A percentile compares a stretch with the other conserved stretches of the same genome.
phyloP scores from a whole-genome alignment of 2,113 vertebrate species.

The Coracopsis vasa region DNA sequence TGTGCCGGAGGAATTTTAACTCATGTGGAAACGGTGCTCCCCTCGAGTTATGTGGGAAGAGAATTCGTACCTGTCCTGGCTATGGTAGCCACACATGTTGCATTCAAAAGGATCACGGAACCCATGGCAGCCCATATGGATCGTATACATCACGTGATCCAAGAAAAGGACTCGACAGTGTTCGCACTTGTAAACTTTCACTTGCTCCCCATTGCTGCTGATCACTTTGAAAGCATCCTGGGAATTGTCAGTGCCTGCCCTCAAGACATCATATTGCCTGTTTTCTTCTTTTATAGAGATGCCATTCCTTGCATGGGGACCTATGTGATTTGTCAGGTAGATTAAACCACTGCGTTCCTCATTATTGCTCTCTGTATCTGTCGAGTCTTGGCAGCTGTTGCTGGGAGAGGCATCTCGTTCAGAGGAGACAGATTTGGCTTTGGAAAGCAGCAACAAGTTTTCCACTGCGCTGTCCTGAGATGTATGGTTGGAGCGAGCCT shows the following conservation, averaged over 20 bases:
- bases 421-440: slow-evolving; percentile 89
- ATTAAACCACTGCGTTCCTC: slow-evolving; percentile 92
- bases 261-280: slow-evolving; percentile 85
- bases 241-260: slow-evolving; percentile 78
- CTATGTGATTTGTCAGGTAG: slow-evolving; percentile 95
- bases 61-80: slow-evolving; percentile 98
- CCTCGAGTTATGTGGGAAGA: slow-evolving; percentile 97
- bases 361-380: slow-evolving; percentile 96
- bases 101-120: slow-evolving; percentile 98
- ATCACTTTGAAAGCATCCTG: slow-evolving; percentile 91
- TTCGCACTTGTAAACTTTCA: slow-evolving; percentile 91
- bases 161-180: slow-evolving; percentile 96
- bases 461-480: slow-evolving; percentile 92
- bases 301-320: slow-evolving; percentile 84
- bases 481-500: slow-evolving; percentile 72
- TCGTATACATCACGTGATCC: slow-evolving; percentile 99
- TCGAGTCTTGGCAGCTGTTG: slow-evolving; percentile 96
- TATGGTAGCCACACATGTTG: slow-evolving; percentile 97
- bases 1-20: slow-evolving; percentile 45
- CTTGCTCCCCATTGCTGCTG: slow-evolving; percentile 85
- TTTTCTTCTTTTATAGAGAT: slow-evolving; percentile 91
- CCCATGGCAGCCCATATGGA: slow-evolving; percentile 99
- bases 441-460: slow-evolving; percentile 93
- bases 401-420: slow-evolving; percentile 94
- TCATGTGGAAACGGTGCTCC: slow-evolving; percentile 90